These are phyloP conservation scores for Theretra japonica DNA, from an alignment of 2,888 invertebrate genomes.

Conservation along the genomic window DNA sequence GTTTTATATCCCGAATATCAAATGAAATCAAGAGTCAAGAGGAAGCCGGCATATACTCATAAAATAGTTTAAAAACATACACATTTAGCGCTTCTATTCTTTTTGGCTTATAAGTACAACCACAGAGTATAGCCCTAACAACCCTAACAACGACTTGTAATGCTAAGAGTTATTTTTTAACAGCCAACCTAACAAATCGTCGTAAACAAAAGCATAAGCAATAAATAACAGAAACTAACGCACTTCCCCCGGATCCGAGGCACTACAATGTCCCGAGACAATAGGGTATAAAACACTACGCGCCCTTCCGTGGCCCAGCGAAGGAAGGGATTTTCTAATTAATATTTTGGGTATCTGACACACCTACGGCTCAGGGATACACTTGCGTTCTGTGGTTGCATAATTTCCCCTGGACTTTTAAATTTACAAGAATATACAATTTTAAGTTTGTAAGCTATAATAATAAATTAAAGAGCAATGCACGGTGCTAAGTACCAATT, in stretches of 20 bases:
- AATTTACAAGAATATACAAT: no score
- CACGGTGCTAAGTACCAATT: no score
- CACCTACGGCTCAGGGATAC: not conserved
- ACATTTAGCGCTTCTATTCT: no score
- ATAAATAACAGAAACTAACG: slow-evolving; percentile 54
- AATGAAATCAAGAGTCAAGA: no score
- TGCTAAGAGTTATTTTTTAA: slow-evolving; percentile 5
- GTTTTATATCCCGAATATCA: no score
- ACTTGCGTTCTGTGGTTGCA: not conserved
- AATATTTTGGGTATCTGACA: slow-evolving; percentile 23
- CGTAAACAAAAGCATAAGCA: slow-evolving; percentile 29
- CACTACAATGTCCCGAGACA: slow-evolving; percentile 38
- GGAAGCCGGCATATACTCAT: not conserved
- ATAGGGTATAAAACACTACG: slow-evolving; percentile 46
- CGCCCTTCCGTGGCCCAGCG: slow-evolving; percentile 36
- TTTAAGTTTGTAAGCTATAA: no score
- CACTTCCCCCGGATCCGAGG: slow-evolving; percentile 53
- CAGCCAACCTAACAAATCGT: not conserved
- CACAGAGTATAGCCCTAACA: not conserved
- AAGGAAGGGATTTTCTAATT: slow-evolving; percentile 25
- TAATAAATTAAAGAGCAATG: no score
- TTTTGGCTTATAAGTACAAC: no score
- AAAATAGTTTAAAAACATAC: not conserved
- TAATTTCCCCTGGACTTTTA: not conserved
- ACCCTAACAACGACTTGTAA: not conserved